phyloP scores from a whole-genome alignment of 2,888 invertebrate genomes.

The Hedya salicella region DNA sequence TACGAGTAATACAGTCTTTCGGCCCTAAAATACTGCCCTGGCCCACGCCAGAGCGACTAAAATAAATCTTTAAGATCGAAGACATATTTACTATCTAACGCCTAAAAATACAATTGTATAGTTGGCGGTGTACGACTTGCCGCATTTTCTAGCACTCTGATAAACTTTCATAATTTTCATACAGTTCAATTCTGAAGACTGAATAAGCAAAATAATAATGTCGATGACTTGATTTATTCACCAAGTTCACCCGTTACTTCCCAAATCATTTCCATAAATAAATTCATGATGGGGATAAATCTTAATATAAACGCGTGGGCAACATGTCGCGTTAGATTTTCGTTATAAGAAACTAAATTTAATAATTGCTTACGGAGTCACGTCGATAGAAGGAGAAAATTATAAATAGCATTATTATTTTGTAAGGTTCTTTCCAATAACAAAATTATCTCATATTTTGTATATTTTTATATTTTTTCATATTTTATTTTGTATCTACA shows the following conservation, averaged over 20 bases:
- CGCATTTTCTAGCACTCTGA: too few species aligned
- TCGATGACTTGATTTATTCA: slow-evolving; percentile 24
- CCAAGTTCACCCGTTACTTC: slow-evolving; percentile 26
- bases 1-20: too few species aligned
- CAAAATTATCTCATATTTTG: background rate
- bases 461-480: too few species aligned
- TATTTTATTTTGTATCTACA: too few species aligned
- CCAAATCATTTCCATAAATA: slow-evolving; percentile 21
- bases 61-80: too few species aligned
- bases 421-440: background rate
- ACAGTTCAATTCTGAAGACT: background rate
- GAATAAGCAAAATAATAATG: slow-evolving; percentile 18
- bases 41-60: too few species aligned
- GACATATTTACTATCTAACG: too few species aligned
- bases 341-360: slow-evolving; percentile 3
- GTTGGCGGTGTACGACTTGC: too few species aligned
- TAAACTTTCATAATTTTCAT: background rate
- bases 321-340: slow-evolving; percentile 16
- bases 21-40: too few species aligned
- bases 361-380: slow-evolving; percentile 12
- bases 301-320: slow-evolving; percentile 23
- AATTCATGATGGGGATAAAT: background rate
- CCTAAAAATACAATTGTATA: too few species aligned
- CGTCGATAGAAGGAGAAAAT: background rate
- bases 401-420: background rate